Evolutionary conservation across 2,888 invertebrate species (phyloP).

Genomic region (Meliscaeva auricollis): DNA sequence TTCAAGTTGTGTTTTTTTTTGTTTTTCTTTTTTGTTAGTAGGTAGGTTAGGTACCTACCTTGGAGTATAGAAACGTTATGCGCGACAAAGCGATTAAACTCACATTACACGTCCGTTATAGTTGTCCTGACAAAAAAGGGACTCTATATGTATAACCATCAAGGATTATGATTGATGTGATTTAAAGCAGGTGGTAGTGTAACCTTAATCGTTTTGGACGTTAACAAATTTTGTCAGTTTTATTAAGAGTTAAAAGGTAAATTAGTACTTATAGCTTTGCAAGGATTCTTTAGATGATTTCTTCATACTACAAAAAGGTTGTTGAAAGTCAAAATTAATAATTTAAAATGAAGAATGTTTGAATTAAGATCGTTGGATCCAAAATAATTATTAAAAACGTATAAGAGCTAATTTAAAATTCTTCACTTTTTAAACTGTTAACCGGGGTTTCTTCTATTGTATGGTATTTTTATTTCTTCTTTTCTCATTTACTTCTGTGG

Average conservation of each 20-base stretch:
- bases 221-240: slow-evolving; percentile 23
- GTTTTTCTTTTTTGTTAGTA: slow-evolving; percentile 15
- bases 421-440: too few species aligned
- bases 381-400: too few species aligned
- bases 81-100: slow-evolving; percentile 71
- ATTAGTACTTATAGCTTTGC: not conserved
- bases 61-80: slow-evolving; percentile 19
- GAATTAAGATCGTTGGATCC: too few species aligned
- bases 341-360: too few species aligned
- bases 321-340: too few species aligned
- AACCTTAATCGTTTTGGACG: slow-evolving; percentile 36
- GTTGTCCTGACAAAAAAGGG: slow-evolving; percentile 42
- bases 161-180: slow-evolving; percentile 54
- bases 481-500: too few species aligned
- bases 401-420: too few species aligned
- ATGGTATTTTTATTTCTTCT: too few species aligned
- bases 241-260: slow-evolving; percentile 20
- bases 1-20: slow-evolving; percentile 5
- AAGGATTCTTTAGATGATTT: not conserved
- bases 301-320: too few species aligned
- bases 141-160: not conserved
- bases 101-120: slow-evolving; percentile 46
- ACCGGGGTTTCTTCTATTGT: too few species aligned
- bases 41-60: too few species aligned
- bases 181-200: slow-evolving; percentile 48